These are phyloP conservation scores for Trichonephila clavata DNA, from an alignment of 1,140 invertebrate species.

Conservation along the genomic window DNA sequence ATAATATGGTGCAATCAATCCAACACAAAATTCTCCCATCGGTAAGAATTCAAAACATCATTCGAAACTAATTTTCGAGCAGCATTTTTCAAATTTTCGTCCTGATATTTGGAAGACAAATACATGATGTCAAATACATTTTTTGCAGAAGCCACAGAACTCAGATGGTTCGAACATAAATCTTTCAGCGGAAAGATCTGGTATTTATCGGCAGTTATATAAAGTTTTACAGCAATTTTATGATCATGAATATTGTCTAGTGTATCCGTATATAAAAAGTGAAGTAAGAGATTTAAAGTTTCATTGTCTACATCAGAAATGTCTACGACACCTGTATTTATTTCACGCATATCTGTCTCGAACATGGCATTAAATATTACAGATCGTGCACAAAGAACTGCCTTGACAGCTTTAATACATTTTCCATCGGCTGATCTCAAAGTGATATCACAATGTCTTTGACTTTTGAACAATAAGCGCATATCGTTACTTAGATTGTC, in stretches of 20 bases:
- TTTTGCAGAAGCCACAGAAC: background rate
- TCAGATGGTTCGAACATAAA: background rate
- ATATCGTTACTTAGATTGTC: too few species aligned
- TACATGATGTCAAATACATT: background rate
- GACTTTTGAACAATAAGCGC: too few species aligned
- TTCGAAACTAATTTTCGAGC: too few species aligned
- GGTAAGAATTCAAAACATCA: too few species aligned
- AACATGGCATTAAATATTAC: constrained; percentile 26
- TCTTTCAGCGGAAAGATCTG: background rate
- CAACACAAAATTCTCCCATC: background rate
- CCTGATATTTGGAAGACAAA: background rate
- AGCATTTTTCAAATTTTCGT: background rate
- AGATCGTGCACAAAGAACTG: background rate
- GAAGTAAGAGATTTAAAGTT: background rate
- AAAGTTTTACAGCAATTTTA: background rate
- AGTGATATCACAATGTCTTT: too few species aligned
- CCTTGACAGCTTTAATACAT: background rate
- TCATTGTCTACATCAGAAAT: background rate
- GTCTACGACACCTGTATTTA: background rate
- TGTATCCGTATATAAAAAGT: background rate
- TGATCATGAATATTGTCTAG: background rate
- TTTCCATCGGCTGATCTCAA: too few species aligned
- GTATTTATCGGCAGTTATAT: background rate
- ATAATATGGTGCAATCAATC: too few species aligned
- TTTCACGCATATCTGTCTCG: background rate